Evolutionary conservation across 2,888 invertebrate species (phyloP).

Genomic region (Drosophila mettleri): DNA sequence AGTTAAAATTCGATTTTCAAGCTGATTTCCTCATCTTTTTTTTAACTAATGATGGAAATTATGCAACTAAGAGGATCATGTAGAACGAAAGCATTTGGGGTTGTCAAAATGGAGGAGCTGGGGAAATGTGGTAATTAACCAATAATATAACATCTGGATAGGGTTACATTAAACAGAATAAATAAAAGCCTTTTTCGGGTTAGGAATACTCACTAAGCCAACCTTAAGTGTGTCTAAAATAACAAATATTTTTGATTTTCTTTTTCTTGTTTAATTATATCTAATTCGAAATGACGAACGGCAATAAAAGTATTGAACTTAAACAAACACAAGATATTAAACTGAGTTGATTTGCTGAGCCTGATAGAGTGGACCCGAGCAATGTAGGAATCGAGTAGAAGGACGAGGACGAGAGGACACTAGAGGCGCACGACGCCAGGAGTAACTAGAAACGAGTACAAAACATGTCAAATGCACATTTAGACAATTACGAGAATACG

Average conservation of each 20-base stretch:
- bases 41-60: neutral
- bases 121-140: conserved; percentile 22
- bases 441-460: conserved; percentile 81
- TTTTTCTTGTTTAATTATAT: conserved; percentile 3
- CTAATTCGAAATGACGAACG: conserved; percentile 48
- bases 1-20: neutral
- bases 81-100: conserved; percentile 1
- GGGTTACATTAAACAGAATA: conserved; percentile 28
- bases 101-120: conserved; percentile 2
- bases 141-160: conserved; percentile 7
- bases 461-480: conserved; percentile 60
- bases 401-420: conserved; percentile 48
- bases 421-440: conserved; percentile 82
- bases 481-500: conserved; percentile 35
- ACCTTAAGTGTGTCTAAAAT: conserved; percentile 46
- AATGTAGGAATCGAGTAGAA: conserved; percentile 63
- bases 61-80: conserved; percentile 1
- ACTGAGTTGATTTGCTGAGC: conserved; percentile 50
- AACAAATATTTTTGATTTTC: conserved; percentile 49
- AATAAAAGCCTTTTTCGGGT: conserved; percentile 33
- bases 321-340: conserved; percentile 47
- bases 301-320: conserved; percentile 34
- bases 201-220: conserved; percentile 71
- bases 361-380: conserved; percentile 48
- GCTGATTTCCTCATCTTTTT: neutral